Conservation (phyloP, 2,888 invertebrate genomes). For the Graphium colonna region DNA sequence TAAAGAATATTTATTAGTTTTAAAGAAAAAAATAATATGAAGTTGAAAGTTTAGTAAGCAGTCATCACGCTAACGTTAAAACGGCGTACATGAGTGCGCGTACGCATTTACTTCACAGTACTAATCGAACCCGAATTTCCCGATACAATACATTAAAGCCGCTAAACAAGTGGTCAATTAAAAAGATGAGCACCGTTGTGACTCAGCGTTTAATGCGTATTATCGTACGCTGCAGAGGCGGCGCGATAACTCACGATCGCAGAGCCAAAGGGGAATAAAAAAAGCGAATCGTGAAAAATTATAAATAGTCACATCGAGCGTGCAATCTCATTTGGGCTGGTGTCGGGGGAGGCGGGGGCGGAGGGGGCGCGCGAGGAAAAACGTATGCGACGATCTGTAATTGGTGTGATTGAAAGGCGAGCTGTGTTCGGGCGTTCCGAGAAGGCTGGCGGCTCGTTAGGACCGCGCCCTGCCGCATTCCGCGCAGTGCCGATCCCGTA, state of each 20-base stretch:
- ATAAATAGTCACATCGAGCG: slow-evolving; percentile 40
- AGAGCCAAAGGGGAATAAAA: slow-evolving; percentile 29
- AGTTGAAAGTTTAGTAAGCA: no score
- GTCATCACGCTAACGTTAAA: no score
- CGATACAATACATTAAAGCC: not conserved
- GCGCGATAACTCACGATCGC: slow-evolving; percentile 29
- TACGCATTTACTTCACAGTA: not conserved
- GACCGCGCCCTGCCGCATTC: slow-evolving; percentile 42
- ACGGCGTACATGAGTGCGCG: not conserved
- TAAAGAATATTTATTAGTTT: no score
- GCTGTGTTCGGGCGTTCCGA: slow-evolving; percentile 57
- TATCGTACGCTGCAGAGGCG: not conserved
- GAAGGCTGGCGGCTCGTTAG: slow-evolving; percentile 65
- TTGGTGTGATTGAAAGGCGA: slow-evolving; percentile 77
- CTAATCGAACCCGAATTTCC: not conserved
- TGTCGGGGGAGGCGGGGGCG: slow-evolving; percentile 32
- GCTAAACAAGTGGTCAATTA: slow-evolving; percentile 3
- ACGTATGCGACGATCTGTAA: slow-evolving; percentile 63
- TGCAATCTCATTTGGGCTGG: slow-evolving; percentile 41
- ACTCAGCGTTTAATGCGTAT: slow-evolving; percentile 1
- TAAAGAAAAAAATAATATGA: no score
- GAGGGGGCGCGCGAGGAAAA: slow-evolving; percentile 56
- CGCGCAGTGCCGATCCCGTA: slow-evolving; percentile 23
- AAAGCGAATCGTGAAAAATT: slow-evolving; percentile 41
- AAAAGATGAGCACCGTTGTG: not conserved